Percentiles rank a stretch among this genome's conserved stretches.
Evolutionary conservation across 2,888 invertebrate species (phyloP).

Genomic region (Ochropacha duplaris): DNA sequence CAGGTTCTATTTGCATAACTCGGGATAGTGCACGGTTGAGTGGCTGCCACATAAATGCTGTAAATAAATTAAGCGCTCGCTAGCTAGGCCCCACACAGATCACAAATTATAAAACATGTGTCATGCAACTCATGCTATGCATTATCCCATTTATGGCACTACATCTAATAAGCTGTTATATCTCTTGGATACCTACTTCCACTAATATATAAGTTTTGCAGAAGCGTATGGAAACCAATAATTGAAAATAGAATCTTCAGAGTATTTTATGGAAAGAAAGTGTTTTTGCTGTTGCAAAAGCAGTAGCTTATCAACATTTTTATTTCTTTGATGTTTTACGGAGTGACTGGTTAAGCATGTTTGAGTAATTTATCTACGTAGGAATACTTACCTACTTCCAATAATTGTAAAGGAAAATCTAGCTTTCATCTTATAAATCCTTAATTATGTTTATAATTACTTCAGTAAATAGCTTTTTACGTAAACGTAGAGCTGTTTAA

Average conservation of each 20-base stretch:
- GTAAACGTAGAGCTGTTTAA: constrained; percentile 12
- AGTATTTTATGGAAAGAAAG: too few species aligned
- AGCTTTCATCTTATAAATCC: not conserved
- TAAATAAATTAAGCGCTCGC: constrained; percentile 40
- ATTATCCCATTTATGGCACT: not conserved
- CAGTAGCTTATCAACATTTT: too few species aligned
- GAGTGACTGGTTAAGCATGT: not conserved
- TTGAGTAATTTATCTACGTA: too few species aligned
- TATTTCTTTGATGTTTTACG: too few species aligned
- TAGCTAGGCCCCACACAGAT: constrained; percentile 28
- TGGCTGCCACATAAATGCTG: constrained; percentile 35
- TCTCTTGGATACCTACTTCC: not conserved
- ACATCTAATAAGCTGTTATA: not conserved
- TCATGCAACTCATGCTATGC: not conserved
- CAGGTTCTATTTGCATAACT: constrained; percentile 53
- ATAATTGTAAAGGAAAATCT: too few species aligned
- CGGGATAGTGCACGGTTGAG: constrained; percentile 37
- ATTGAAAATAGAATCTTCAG: too few species aligned
- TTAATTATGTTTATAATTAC: not conserved
- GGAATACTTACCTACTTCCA: too few species aligned
- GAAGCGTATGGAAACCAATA: too few species aligned
- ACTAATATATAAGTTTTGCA: too few species aligned
- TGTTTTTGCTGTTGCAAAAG: too few species aligned
- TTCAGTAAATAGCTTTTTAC: too few species aligned
- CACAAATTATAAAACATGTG: constrained; percentile 23